These are phyloP conservation scores for Latrodectus hesperus DNA, from an alignment of 2,888 invertebrate species.

Conservation along the genomic window DNA sequence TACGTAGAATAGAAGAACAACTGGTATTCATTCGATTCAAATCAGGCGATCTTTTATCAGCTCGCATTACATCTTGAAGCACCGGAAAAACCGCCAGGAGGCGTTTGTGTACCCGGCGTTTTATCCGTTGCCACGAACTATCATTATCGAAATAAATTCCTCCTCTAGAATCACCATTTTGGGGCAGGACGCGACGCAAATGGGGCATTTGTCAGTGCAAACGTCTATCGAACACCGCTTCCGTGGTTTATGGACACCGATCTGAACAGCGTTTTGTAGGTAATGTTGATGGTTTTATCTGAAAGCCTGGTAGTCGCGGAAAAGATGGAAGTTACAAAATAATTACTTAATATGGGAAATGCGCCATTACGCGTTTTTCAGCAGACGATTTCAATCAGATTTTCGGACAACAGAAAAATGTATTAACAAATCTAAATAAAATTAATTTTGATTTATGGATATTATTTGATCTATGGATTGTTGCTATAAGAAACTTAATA, in stretches of 20 bases:
- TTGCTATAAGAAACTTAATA: no score
- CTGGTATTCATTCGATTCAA: not conserved
- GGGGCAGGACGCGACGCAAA: constrained; percentile 53
- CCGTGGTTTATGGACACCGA: constrained; percentile 33
- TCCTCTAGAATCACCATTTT: constrained; percentile 49
- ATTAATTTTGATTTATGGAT: no score
- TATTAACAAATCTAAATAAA: no score
- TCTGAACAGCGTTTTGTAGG: not conserved
- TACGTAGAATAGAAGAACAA: no score
- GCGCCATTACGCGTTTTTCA: no score
- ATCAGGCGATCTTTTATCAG: not conserved
- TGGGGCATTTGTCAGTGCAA: constrained; percentile 52
- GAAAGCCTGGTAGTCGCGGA: no score
- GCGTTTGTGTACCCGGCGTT: constrained; percentile 9
- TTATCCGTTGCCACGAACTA: constrained; percentile 34
- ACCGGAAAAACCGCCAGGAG: constrained; percentile 26
- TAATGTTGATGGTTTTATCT: no score
- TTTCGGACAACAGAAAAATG: no score
- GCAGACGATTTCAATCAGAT: no score
- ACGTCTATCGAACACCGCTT: constrained; percentile 12
- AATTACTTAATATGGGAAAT: no score
- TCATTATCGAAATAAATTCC: constrained; percentile 59
- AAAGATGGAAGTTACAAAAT: no score
- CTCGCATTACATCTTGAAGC: constrained; percentile 7
- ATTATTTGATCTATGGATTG: no score